Evolutionary conservation across 2,888 invertebrate genomes (phyloP).

Genomic region (Rhamnusium bicolor): DNA sequence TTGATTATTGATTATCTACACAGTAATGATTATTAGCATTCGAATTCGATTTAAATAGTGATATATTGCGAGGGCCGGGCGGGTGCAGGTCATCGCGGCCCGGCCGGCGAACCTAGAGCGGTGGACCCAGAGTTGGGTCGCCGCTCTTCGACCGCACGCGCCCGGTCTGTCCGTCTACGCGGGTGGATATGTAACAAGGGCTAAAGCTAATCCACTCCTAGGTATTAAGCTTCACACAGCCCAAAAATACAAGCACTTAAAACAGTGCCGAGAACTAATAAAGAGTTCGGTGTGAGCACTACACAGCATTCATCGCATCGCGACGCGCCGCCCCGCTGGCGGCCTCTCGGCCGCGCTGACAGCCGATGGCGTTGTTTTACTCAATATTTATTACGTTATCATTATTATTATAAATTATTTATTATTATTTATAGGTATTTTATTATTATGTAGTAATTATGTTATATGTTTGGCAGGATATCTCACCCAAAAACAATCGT

Average conservation of each 20-base stretch:
- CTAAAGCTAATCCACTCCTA: constrained; percentile 74
- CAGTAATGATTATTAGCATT: constrained; percentile 71
- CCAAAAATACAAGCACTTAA: constrained; percentile 79
- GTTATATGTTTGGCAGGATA: constrained; percentile 71
- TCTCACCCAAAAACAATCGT: constrained; percentile 72
- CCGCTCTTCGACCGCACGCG: constrained; percentile 64
- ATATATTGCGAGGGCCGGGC: constrained; percentile 67
- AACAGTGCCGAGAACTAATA: constrained; percentile 77
- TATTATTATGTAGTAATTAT: constrained; percentile 63
- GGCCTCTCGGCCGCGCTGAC: constrained; percentile 23
- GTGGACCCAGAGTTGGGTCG: background rate
- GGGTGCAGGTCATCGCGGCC: constrained; percentile 63
- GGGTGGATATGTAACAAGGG: constrained; percentile 74
- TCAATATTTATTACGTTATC: constrained; percentile 56
- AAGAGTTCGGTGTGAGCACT: constrained; percentile 72
- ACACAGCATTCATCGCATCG: constrained; percentile 66
- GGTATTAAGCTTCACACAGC: constrained; percentile 77
- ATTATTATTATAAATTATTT: constrained; percentile 61
- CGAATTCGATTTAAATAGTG: constrained; percentile 70
- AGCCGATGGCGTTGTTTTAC: constrained; percentile 34
- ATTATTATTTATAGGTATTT: constrained; percentile 63
- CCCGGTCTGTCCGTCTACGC: constrained; percentile 67
- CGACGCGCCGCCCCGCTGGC: constrained; percentile 48
- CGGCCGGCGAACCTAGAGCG: constrained; percentile 58
- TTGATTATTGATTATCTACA: constrained; percentile 73